Evolutionary conservation across 2,797 vertebrate species (phyloP).

Genomic region (Myripristis murdjan): DNA sequence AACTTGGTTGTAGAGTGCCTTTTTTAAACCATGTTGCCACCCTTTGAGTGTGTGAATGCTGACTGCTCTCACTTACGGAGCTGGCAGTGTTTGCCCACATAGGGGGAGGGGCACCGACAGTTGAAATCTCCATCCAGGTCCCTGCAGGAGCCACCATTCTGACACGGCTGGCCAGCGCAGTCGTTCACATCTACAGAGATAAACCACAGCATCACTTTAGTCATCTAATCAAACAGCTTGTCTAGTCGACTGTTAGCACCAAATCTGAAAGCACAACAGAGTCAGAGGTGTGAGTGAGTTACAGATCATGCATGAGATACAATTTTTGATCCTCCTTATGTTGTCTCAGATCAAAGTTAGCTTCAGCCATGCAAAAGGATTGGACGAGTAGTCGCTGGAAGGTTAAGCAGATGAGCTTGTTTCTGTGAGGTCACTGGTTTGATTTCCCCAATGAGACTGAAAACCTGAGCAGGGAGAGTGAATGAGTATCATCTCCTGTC

Average conservation of each 20-base stretch:
- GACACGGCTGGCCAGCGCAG: slow-evolving; percentile 86
- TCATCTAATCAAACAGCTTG: background rate
- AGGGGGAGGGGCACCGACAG: slow-evolving; percentile 90
- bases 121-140: slow-evolving; percentile 87
- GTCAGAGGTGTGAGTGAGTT: slow-evolving; percentile 23
- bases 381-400: slow-evolving; percentile 22
- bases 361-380: slow-evolving; percentile 56
- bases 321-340: slow-evolving; percentile 8
- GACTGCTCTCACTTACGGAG: slow-evolving; percentile 81
- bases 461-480: background rate
- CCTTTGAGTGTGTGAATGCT: background rate
- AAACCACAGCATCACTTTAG: background rate
- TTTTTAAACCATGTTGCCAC: background rate
- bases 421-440: background rate
- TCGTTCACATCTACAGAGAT: slow-evolving; percentile 83
- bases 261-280: slow-evolving; percentile 1
- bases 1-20: background rate
- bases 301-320: slow-evolving; percentile 49
- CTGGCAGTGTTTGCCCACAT: slow-evolving; percentile 88
- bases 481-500: background rate
- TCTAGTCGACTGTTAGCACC: background rate
- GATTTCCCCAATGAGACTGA: background rate
- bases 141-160: slow-evolving; percentile 88
- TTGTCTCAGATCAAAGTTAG: slow-evolving; percentile 41
- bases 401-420: slow-evolving; percentile 23